Evolutionary conservation across 2,888 invertebrate genomes (phyloP), one percentile per base, ranked within the genome.

Genomic region (Cecidostiba fungosa): DNA sequence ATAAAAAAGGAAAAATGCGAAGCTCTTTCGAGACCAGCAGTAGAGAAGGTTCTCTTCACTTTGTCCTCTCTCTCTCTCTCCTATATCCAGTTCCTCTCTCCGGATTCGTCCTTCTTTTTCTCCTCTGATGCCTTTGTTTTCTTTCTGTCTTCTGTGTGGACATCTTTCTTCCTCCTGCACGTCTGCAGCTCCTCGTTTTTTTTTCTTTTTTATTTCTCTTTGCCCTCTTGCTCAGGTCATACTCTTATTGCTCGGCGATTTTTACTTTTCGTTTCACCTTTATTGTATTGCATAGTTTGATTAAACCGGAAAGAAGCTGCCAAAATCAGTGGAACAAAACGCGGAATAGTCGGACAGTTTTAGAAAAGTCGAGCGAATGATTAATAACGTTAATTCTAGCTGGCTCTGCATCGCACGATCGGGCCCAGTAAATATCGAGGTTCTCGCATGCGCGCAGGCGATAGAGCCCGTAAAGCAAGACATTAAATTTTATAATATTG

Each of bases 401-500:
- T n/a, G n/a, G n/a, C n/a, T n/a, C n/a, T n/a, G n/a, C n/a, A n/a
- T n/a, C n/a, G n/a, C n/a, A n/a, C n/a, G n/a, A n/a, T n/a, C n/a
- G 91, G 36, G 23, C 90, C 50, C 36, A 91, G 92, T 92, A 92
- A 93, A 93, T 92, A 92, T 91, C 91, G 91, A 89, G 89, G 89
- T 90, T 82, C 16, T 16, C 54, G 43, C 77, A 16, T 10, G 14
- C 36, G 6, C 32, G 39, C 32, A 36, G 36, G 10, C 59, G 90
- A 90, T 76, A 91, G 89, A 89, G 90, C 90, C 92, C 93, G 92
- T 93, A 93, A 93, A 93, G 91, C 92, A 92, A 92, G 92, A 92
- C 93, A 93, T 93, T 93, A 93, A 93, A 93, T 93, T 93, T 93
- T 93, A 93, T 93, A 93, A 93, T 93, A 93, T 93, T 92, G 92